Conservation (phyloP, 1,140 invertebrate species). For the Subanguina moxae region DNA sequence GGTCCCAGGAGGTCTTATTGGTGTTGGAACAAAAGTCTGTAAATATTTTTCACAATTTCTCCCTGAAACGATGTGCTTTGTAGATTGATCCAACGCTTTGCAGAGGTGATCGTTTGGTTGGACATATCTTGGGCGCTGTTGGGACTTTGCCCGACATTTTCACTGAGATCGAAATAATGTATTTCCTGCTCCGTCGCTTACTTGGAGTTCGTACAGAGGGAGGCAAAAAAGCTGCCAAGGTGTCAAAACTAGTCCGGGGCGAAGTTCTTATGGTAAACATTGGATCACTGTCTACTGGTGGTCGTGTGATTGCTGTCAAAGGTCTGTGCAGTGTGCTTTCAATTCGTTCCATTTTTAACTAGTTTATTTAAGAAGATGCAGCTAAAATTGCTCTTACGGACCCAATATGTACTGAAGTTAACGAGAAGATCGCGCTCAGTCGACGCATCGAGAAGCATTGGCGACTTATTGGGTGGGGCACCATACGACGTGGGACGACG, state of each 20-base stretch:
- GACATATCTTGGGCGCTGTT: slow-evolving; percentile 87
- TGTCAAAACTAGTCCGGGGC: slow-evolving; percentile 78
- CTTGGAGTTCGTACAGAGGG: slow-evolving; percentile 95
- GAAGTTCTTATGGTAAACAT: slow-evolving; percentile 96
- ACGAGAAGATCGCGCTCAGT: slow-evolving; percentile 95
- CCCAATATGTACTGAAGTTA: slow-evolving; percentile 96
- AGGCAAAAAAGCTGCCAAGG: slow-evolving; percentile 91
- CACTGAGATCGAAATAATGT: slow-evolving; percentile 95
- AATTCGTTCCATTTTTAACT: not conserved
- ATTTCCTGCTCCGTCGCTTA: slow-evolving; percentile 87
- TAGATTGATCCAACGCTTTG: slow-evolving; percentile 92
- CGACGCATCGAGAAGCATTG: slow-evolving; percentile 97
- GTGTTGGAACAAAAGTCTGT: slow-evolving; percentile 82
- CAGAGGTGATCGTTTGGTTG: slow-evolving; percentile 92
- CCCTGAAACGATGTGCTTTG: no score
- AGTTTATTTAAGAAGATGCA: slow-evolving; percentile 71
- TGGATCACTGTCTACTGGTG: slow-evolving; percentile 94
- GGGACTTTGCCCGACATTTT: slow-evolving; percentile 93
- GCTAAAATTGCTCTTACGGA: slow-evolving; percentile 93
- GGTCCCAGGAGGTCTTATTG: slow-evolving; percentile 87
- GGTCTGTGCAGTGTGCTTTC: slow-evolving; percentile 54
- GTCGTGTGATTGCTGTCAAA: slow-evolving; percentile 87
- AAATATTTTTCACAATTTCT: no score
- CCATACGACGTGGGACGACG: slow-evolving; percentile 64
- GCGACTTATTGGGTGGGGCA: slow-evolving; percentile 94